Base-by-base conservation (phyloP, 2,888 invertebrate genomes). In the Lasius fuliginosus region DNA sequence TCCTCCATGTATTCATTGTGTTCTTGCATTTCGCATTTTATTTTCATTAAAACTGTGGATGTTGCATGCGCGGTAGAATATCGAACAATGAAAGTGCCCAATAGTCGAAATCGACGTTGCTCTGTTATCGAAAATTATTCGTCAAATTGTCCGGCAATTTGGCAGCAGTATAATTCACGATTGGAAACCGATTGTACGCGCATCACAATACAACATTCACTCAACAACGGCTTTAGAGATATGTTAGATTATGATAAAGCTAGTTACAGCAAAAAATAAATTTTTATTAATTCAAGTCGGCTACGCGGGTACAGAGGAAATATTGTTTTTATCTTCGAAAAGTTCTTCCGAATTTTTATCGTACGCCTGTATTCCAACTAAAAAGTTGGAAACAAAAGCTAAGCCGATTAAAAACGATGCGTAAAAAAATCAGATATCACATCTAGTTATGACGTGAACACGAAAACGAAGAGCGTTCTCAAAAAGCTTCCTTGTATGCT, bases 21-120 rank as follows among this genome's bases (percentile, higher is more conserved):
- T 18, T 56, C 9, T 9, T n/a, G 27, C 56, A 30, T 67, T 69
- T 11, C 11, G 58, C 30, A 82, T 64, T 88, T 77, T 71, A 53
- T 77, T 81, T 84, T 74, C 62, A 67, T 77, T 68, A 68, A 77
- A 68, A 58, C n/a, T 49, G 23, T 23, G 60, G 12, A 23, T 33
- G 8, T 23, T 46, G 49, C 49, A 23, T 27, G 33, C n/a, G 23
- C 15, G 42, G 4, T n/a, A n/a, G 42, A 40, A 83, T 62, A 58
- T 53, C 15, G 23, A 76, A 65, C 36, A 46, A 67, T 46, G 60
- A 18, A 46, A 67, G n/a, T 12, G 27, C 1, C 40, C 9, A 46
- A 30, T 8, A 36, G 30, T 6, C 27, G 12, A 46, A 79, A 79
- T 18, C 23, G 49, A 46, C 27, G n/a, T 12, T 30, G 74, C 18